Evolutionary conservation across 2,797 vertebrate genomes (phyloP).

Genomic region (Myripristis jacobus): DNA sequence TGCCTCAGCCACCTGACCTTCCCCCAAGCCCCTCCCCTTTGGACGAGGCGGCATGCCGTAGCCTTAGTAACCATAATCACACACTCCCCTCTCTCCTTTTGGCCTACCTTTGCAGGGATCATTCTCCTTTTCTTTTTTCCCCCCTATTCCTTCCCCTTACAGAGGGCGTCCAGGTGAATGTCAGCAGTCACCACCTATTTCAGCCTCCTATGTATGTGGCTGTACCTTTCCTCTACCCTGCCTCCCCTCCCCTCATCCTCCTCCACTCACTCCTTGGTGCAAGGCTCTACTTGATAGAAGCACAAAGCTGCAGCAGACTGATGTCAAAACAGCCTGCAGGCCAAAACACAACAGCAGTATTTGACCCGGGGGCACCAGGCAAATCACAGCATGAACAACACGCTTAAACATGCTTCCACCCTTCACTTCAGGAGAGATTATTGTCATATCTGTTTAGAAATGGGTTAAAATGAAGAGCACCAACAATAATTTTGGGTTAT

Average conservation of each 20-base stretch:
- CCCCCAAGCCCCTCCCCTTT: conserved; percentile 53
- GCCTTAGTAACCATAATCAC: conserved; percentile 76
- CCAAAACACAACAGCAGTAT: conserved; percentile 51
- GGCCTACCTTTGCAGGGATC: conserved; percentile 32
- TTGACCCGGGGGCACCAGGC: conserved; percentile 59
- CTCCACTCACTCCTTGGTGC: conserved; percentile 51
- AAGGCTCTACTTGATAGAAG: conserved; percentile 29
- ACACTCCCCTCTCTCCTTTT: conserved; percentile 20
- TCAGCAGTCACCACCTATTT: conserved; percentile 66
- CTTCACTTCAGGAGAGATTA: conserved; percentile 31
- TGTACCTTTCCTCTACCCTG: conserved; percentile 27
- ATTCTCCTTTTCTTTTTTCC: conserved; percentile 5
- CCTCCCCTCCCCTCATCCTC: conserved; percentile 1
- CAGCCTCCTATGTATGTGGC: conserved; percentile 21
- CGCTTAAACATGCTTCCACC: conserved; percentile 26
- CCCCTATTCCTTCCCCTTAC: conserved; percentile 44
- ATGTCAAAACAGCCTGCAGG: conserved; percentile 54
- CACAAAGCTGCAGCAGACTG: conserved; percentile 35
- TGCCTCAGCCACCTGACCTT: conserved; percentile 69
- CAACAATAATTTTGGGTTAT: background rate
- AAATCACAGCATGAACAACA: conserved; percentile 48
- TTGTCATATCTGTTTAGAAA: conserved; percentile 36
- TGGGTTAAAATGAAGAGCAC: conserved; percentile 24
- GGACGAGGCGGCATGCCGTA: conserved; percentile 64
- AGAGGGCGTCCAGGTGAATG: conserved; percentile 72